Conservation (phyloP, 2,797 vertebrate species). For the Protonibea diacanthus region DNA sequence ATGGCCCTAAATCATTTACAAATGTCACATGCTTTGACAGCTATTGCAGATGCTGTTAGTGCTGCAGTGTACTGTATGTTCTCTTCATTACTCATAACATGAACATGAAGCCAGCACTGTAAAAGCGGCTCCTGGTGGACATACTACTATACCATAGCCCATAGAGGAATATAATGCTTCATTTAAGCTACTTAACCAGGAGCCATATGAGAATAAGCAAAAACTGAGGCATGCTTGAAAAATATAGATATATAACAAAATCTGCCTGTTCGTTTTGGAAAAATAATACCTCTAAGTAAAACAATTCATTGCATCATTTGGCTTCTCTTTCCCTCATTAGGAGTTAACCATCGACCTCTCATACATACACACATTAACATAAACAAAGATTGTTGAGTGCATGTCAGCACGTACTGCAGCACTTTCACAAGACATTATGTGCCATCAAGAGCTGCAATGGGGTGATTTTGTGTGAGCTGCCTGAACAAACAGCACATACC, state of each 20-base stretch:
- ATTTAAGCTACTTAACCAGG: slow-evolving; percentile 50
- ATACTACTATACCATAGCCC: slow-evolving; percentile 32
- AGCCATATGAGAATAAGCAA: slow-evolving; percentile 38
- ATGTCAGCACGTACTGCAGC: slow-evolving; percentile 21
- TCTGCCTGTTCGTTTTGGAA: slow-evolving; percentile 5
- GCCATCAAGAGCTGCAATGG: slow-evolving; percentile 29
- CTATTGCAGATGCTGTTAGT: slow-evolving; percentile 25
- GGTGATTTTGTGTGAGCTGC: slow-evolving; percentile 49
- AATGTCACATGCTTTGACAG: slow-evolving; percentile 47
- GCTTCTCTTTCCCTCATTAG: slow-evolving; percentile 31
- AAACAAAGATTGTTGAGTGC: slow-evolving; percentile 17
- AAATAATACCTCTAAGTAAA: slow-evolving; percentile 50
- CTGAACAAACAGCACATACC: slow-evolving; percentile 70
- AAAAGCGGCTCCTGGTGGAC: slow-evolving; percentile 46
- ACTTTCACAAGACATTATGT: slow-evolving; percentile 33
- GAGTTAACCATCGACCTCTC: slow-evolving; percentile 12
- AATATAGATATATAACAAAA: slow-evolving; percentile 34
- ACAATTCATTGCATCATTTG: slow-evolving; percentile 47
- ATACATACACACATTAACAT: slow-evolving; percentile 25
- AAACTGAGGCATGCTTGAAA: slow-evolving; percentile 46
- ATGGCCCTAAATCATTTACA: slow-evolving; percentile 54
- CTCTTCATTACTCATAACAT: slow-evolving; percentile 54
- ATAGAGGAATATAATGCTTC: slow-evolving; percentile 40
- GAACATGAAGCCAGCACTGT: slow-evolving; percentile 41
- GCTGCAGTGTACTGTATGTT: slow-evolving; percentile 18